Evolutionary conservation across 2,113 vertebrate species (phyloP).

Genomic region (Mixornis gularis): DNA sequence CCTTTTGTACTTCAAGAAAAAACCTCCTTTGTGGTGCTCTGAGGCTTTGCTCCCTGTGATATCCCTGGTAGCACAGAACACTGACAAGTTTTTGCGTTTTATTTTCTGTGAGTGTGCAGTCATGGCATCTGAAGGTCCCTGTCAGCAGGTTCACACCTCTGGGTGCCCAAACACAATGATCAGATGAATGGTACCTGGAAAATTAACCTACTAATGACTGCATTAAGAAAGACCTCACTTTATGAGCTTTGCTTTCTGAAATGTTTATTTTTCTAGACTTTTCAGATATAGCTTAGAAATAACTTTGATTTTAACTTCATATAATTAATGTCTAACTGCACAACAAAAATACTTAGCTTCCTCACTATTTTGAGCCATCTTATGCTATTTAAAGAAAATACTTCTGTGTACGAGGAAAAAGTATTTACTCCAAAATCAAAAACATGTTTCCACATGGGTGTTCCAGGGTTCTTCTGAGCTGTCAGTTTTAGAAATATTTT

Average conservation of each 20-base stretch:
- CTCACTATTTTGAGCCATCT: conserved; percentile 37
- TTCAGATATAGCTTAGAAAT: conserved; percentile 2
- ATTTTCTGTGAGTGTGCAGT: not conserved
- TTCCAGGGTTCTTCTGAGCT: conserved; percentile 54
- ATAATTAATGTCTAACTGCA: conserved; percentile 50
- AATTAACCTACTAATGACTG: not conserved
- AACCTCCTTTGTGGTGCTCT: not conserved
- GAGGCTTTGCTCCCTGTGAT: not conserved
- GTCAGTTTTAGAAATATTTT: conserved; percentile 57
- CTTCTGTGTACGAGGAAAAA: conserved; percentile 35
- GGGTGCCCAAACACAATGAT: not conserved
- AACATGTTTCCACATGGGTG: conserved; percentile 68
- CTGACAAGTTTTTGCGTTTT: not conserved
- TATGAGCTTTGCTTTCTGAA: not conserved
- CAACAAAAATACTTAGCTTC: conserved; percentile 24
- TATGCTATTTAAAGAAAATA: conserved; percentile 19
- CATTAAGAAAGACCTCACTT: not conserved
- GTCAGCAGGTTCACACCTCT: not conserved
- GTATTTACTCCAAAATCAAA: conserved; percentile 69
- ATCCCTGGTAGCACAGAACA: not conserved
- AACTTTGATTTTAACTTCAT: conserved; percentile 18
- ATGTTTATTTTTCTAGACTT: conserved; percentile 24
- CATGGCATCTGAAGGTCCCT: not conserved
- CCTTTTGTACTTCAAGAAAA: not conserved
- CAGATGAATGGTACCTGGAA: not conserved